Evolutionary conservation across 2,888 invertebrate genomes (phyloP).

Genomic region (Troilus luridus): DNA sequence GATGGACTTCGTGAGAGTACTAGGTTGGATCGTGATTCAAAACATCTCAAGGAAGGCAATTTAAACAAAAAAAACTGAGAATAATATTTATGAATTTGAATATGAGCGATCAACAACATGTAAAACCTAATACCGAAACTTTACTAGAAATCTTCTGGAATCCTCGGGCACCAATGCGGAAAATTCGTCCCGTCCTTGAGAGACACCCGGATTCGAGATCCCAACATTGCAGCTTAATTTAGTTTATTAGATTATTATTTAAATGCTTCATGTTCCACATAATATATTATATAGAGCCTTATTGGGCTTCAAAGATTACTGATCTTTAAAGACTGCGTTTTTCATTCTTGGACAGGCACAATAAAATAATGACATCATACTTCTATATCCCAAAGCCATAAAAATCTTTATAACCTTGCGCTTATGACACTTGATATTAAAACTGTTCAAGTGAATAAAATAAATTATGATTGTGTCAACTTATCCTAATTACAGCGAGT

Average conservation of each 20-base stretch:
- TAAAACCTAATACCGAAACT: neutral
- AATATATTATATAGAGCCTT: neutral
- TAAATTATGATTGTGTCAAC: neutral
- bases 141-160: neutral
- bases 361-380: neutral
- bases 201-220: neutral
- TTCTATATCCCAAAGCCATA: neutral
- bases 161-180: neutral
- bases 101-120: too few species aligned
- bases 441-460: neutral
- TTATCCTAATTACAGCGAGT: too few species aligned
- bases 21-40: too few species aligned
- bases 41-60: too few species aligned
- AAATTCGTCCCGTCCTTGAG: neutral
- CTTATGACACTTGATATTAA: neutral
- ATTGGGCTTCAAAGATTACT: neutral
- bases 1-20: too few species aligned
- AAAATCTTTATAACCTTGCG: neutral
- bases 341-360: neutral
- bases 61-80: too few species aligned
- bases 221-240: neutral
- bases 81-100: too few species aligned
- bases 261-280: neutral
- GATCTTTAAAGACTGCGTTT: neutral
- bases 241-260: neutral